Base-by-base conservation (phyloP, 2,113 vertebrate genomes). In the Percopsis transmontana region DNA sequence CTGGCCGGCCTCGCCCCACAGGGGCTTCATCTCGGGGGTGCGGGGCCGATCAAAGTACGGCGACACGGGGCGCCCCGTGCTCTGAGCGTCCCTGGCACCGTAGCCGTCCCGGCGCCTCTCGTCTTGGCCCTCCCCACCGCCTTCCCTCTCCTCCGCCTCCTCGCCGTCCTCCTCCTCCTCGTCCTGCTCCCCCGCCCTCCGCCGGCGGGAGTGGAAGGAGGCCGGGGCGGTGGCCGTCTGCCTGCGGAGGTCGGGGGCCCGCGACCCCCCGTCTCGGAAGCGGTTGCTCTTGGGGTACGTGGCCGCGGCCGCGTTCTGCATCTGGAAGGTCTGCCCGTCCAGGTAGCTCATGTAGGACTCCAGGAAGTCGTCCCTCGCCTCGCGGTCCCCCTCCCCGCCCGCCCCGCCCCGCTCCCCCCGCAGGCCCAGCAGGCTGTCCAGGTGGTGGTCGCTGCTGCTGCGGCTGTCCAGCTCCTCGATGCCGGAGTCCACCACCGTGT, bases 291-390 rank as follows among this genome's bases (percentile, higher is more conserved):
- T 93, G 1, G 84, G 94, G 88, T 86, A 71, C 64, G 94, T 83
- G 85, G 92, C 85, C 81, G 92, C 18, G 62, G 92, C 38, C 2
- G 91, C 86, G 13, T 94, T 93, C 53, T 94, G 86, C 56, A 93
- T 89, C 71, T 95, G 94, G 14, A 96, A 96, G 9, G 93, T 94
- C 77, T 96, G 96, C 68, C 95, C 95, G 0, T 97, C 95, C 85
- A 96, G 77, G 83, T 96, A 96, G 79, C 93, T 95, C 89, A 96
- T 95, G 66, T 96, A 97, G n/a, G 95, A 96, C 70, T 96, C 95
- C 52, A 96, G 82, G 16, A 96, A 94, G 83, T 97, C 96, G 0
- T n/a, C 90, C 86, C 38, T 91, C 95, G 50, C 91, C 91, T 1
- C 80, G n/a, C n/a, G n/a, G n/a, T n/a, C 27, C 8, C 27, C 27